Evolutionary conservation across 2,113 vertebrate genomes (phyloP), one percentile per base, ranked within the genome.

Genomic region (Elgaria multicarinata): DNA sequence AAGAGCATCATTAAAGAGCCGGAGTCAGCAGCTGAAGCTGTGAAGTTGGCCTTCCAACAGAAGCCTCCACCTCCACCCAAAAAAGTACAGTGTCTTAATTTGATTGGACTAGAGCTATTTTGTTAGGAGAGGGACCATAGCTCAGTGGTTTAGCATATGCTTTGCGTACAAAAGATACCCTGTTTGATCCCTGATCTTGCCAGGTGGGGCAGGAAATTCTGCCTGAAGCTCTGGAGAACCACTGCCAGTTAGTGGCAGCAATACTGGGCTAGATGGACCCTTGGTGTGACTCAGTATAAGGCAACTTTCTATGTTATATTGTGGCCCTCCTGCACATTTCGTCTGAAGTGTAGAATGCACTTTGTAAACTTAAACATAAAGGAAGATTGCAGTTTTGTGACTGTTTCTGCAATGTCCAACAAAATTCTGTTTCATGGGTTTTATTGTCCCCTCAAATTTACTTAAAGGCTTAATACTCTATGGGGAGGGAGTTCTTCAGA

Each of bases 51-150:
- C 82, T 99, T 99, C 95, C 97, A 98, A 88, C 99, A 99, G 95
- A 99, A 99, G 96, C 99, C 98, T 0, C 99, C 99, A 0, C 99
- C 99, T 90, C 98, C 99, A 4, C 99, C 99, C 0, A 99, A 99
- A 96, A 99, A 99, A 98, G 99, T 99, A 94, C 22, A 69, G 16
- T 12, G 0, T 3, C 9, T 75, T 46, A 0, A 4, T 76, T 69
- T 1, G 53, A 71, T 92, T 72, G 76, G 39, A 22, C 8, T 8
- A 58, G 36, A 10, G 2, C 58, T 55, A 1, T 42, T 31, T 82
- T 62, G 3, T 53, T 53, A 62, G 20, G 58, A 12, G 58, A 62
- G 5, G 58, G 58, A 20, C 16, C 9, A 10, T 12, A 8, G 50
- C 50, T 53, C 58, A 62, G 58, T 20, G 16, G 5, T 22, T 4